Evolutionary conservation across 2,797 vertebrate species (phyloP), one percentile per base, ranked within the genome.

Genomic region (Crocodylus rhombifer): DNA sequence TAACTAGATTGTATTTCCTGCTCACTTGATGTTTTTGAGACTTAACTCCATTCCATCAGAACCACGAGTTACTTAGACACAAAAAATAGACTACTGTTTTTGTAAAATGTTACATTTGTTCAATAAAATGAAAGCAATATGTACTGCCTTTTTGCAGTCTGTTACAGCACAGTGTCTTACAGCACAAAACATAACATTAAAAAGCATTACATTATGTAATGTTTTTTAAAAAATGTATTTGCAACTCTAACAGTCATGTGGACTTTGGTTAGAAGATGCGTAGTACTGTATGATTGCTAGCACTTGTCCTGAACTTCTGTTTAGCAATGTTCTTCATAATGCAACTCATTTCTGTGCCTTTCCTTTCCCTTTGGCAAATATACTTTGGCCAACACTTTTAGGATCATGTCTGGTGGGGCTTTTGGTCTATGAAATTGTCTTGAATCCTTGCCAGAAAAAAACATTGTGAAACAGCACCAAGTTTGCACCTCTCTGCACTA

Each of bases 41-140:
- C 86, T 96, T 97, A 42, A 97, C 76, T 98, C 90, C 97, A 98
- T 98, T 98, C 97, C 97, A 97, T 74, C 94, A 97, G 91, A 96
- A 95, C 90, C 92, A 93, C 94, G 92, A 97, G 93, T 97, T 95
- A 97, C 90, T 90, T 96, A 95, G 94, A 95, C 94, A 97, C 95
- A 97, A 96, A 93, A 96, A 97, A 96, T 88, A 85, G 92, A 95
- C 91, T 97, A 96, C 91, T 96, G 93, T 97, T 95, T 97, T 97
- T 95, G 94, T 97, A 93, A 97, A 98, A 98, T 92, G 71, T 96
- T 96, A 95, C 92, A 51, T 95, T 42, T 96, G 91, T 97, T 97
- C 96, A 95, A 97, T 94, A 95, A 96, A 95, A 93, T 87, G 80
- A 89, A 97, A 95, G 97, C 94, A 97, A 89, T 95, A 94, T 62